These are phyloP conservation scores for Zeuzera pyrina DNA, from an alignment of 2,888 invertebrate genomes.

Conservation along the genomic window DNA sequence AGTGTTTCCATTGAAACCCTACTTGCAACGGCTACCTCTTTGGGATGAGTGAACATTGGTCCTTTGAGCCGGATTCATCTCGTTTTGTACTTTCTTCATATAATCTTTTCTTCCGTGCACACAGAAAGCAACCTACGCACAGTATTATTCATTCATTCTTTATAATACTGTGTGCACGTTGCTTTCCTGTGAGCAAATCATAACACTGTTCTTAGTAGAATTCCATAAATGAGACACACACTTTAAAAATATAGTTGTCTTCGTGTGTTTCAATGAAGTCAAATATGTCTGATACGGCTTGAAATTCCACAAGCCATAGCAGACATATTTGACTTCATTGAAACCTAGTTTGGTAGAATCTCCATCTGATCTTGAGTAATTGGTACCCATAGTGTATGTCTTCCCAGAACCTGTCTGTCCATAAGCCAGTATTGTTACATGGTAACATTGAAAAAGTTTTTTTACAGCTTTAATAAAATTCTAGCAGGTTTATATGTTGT, in stretches of 20 bases:
- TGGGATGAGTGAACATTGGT: too few relatives aligned
- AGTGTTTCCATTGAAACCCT: too few relatives aligned
- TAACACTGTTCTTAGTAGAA: conserved; percentile 91
- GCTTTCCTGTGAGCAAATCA: conserved; percentile 82
- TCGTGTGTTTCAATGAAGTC: conserved; percentile 71
- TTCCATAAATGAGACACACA: conserved; percentile 90
- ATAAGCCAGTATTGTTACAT: conserved; percentile 94
- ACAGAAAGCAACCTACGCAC: too few relatives aligned
- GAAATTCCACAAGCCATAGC: conserved; percentile 40
- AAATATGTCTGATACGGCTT: conserved; percentile 88
- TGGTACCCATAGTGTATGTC: conserved; percentile 94
- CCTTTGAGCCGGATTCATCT: too few relatives aligned
- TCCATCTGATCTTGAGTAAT: conserved; percentile 75
- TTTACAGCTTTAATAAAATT: conserved; percentile 84
- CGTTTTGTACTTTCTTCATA: too few relatives aligned
- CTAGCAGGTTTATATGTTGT: conserved; percentile 77
- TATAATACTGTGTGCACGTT: conserved; percentile 79
- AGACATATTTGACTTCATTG: too few relatives aligned
- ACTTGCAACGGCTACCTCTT: too few relatives aligned
- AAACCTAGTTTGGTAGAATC: conserved; percentile 68
- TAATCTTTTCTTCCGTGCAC: too few relatives aligned
- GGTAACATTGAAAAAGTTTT: conserved; percentile 91
- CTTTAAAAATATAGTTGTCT: conserved; percentile 75
- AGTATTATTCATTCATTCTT: too few relatives aligned
- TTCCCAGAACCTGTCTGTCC: conserved; percentile 97